Evolutionary conservation across 2,113 vertebrate genomes (phyloP).

Genomic region (Sturnus vulgaris): DNA sequence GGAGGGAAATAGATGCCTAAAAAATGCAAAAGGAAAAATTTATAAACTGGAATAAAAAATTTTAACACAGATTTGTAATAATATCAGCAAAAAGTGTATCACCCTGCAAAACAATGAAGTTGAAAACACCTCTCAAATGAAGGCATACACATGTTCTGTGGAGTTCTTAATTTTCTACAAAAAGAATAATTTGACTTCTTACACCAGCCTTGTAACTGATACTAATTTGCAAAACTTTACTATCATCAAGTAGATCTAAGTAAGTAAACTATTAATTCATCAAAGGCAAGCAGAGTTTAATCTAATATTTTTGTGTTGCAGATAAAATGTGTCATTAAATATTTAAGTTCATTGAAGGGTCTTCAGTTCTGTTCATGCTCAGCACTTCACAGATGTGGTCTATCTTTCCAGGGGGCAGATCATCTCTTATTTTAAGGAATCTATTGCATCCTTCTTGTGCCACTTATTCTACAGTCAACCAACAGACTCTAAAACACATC

Average conservation of each 20-base stretch:
- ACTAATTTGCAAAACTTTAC: background rate
- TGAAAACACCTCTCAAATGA: background rate
- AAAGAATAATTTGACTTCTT: background rate
- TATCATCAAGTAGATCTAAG: background rate
- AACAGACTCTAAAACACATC: background rate
- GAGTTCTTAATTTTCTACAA: background rate
- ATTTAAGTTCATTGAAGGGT: background rate
- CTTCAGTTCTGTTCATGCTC: background rate
- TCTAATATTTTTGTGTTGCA: background rate
- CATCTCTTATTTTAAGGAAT: background rate
- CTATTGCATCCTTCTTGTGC: background rate
- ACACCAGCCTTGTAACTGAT: background rate
- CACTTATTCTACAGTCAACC: background rate
- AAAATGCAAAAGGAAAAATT: background rate
- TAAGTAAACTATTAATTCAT: background rate
- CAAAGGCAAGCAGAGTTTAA: background rate
- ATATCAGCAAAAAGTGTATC: background rate
- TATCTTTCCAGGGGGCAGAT: background rate
- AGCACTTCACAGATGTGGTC: background rate
- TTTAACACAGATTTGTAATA: background rate
- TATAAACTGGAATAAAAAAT: background rate
- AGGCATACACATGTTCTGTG: background rate
- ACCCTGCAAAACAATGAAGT: background rate
- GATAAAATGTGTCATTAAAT: background rate
- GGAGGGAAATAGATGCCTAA: background rate